Evolutionary conservation across 2,888 invertebrate species (phyloP).

Genomic region (Diaprepes abbreviatus): DNA sequence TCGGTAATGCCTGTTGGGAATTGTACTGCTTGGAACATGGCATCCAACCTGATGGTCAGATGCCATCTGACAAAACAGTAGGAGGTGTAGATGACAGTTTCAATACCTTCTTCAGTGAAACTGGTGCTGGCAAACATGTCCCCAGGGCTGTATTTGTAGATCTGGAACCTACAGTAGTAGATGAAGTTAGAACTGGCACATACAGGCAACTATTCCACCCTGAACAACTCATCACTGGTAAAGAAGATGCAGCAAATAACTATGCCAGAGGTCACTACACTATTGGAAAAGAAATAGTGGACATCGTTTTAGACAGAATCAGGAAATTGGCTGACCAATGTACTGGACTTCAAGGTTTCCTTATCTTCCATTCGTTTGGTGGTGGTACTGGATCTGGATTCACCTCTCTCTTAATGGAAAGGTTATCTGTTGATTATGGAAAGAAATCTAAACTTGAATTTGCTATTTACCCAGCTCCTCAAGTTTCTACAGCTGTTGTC

Average conservation of each 20-base stretch:
- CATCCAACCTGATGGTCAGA: slow-evolving; percentile 93
- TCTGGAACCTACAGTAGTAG: slow-evolving; percentile 96
- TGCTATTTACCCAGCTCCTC: slow-evolving; percentile 96
- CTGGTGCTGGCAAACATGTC: slow-evolving; percentile 95
- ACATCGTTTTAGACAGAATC: slow-evolving; percentile 82
- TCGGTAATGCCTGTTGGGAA: slow-evolving; percentile 93
- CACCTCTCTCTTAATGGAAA: slow-evolving; percentile 97
- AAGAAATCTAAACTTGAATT: slow-evolving; percentile 97
- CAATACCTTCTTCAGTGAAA: slow-evolving; percentile 95
- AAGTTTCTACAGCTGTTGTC: slow-evolving; percentile 91
- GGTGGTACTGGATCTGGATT: slow-evolving; percentile 96
- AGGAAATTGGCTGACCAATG: slow-evolving; percentile 83
- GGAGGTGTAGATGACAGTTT: slow-evolving; percentile 95
- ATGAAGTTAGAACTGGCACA: slow-evolving; percentile 93
- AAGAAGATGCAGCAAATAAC: slow-evolving; percentile 98
- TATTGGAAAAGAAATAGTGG: slow-evolving; percentile 95
- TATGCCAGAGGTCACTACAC: slow-evolving; percentile 98
- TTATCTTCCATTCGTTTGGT: slow-evolving; percentile 96
- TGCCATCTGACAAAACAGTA: slow-evolving; percentile 79
- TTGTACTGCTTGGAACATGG: slow-evolving; percentile 90
- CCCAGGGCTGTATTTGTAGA: slow-evolving; percentile 96
- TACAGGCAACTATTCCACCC: slow-evolving; percentile 98
- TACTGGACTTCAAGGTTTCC: slow-evolving; percentile 92
- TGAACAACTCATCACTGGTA: slow-evolving; percentile 76
- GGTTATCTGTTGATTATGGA: slow-evolving; percentile 95